A percentile compares a stretch with the other conserved stretches of the same genome.
phyloP scores from a whole-genome alignment of 2,797 vertebrate genomes.

The Tokudaia muenninki region DNA sequence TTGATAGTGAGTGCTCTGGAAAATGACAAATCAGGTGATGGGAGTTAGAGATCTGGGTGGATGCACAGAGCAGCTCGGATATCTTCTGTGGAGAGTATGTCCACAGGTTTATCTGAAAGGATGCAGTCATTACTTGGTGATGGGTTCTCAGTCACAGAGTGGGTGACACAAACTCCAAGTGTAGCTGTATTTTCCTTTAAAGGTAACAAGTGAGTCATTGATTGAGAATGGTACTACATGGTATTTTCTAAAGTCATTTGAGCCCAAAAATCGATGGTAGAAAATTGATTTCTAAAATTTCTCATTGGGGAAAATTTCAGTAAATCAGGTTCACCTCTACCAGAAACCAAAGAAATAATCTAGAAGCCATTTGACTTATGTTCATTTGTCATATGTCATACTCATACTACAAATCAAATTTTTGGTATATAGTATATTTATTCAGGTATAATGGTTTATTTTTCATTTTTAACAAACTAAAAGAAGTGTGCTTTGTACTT shows the following conservation, averaged over 20 bases:
- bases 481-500: constrained; percentile 23
- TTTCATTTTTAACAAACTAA: constrained; percentile 6
- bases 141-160: background rate
- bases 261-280: background rate
- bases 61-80: background rate
- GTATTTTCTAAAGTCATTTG: background rate
- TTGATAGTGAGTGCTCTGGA: background rate
- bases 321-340: background rate
- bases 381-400: too few relatives aligned
- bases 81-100: background rate
- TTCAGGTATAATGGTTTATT: background rate
- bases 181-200: too few relatives aligned
- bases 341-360: background rate
- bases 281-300: constrained; percentile 15
- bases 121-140: background rate
- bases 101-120: background rate
- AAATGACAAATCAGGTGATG: background rate
- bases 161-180: background rate
- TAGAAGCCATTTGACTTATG: constrained; percentile 9
- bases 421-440: background rate
- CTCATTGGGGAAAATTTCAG: background rate
- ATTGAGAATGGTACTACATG: background rate
- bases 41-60: background rate
- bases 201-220: background rate
- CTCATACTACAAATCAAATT: background rate